Evolutionary conservation across 1,140 invertebrate genomes (phyloP).

Genomic region (Acyrthosiphon pisum): DNA sequence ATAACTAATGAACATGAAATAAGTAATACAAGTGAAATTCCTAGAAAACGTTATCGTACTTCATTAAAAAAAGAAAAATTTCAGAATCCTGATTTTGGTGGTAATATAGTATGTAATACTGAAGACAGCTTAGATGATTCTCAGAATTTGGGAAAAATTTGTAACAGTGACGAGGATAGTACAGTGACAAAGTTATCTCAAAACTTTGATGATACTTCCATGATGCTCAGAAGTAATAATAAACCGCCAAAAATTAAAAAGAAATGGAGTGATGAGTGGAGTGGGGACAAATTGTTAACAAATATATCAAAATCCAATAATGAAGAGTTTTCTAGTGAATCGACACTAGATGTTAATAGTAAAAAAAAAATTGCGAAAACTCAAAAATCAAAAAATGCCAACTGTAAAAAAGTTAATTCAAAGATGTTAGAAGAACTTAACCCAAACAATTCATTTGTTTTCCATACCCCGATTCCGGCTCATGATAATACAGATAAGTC

Average conservation of each 20-base stretch:
- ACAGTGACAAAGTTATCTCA: neutral
- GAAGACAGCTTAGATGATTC: neutral
- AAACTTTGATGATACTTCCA: neutral
- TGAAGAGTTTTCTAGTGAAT: neutral
- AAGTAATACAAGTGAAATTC: neutral
- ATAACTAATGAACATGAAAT: neutral
- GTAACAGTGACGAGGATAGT: neutral
- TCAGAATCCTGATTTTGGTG: neutral
- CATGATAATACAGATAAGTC: neutral
- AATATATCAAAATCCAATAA: neutral
- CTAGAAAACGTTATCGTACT: neutral
- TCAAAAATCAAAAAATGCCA: neutral
- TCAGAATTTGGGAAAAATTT: neutral
- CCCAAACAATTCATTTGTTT: neutral
- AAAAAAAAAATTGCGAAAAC: neutral
- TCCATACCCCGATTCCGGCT: neutral
- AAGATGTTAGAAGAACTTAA: neutral
- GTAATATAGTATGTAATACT: neutral
- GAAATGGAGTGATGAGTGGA: constrained; percentile 16
- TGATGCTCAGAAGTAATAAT: neutral
- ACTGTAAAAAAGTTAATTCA: neutral
- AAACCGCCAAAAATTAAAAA: constrained; percentile 35
- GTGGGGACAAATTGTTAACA: neutral
- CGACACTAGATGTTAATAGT: neutral
- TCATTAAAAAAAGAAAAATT: neutral